Evolutionary conservation across 2,113 vertebrate genomes (phyloP).

Genomic region (Regulus satrapa): DNA sequence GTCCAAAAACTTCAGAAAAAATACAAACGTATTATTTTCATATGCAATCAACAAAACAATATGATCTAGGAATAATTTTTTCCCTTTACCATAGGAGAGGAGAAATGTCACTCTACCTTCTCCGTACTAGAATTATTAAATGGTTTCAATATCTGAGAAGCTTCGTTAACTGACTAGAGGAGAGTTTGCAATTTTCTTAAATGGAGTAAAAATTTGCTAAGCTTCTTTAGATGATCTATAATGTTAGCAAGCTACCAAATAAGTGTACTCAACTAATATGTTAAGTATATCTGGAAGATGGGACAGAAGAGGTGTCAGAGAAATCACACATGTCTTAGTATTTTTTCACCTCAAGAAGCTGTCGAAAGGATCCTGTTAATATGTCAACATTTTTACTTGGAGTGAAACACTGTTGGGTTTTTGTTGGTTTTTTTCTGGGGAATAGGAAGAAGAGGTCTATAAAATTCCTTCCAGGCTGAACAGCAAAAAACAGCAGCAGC

Average conservation of each 20-base stretch:
- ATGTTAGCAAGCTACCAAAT: neutral
- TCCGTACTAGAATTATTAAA: neutral
- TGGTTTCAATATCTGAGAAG: neutral
- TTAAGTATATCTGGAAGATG: neutral
- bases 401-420: neutral
- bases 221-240: neutral
- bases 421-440: neutral
- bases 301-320: neutral
- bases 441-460: neutral
- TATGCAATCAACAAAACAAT: neutral
- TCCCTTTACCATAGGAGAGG: neutral
- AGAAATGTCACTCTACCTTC: neutral
- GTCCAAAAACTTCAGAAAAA: neutral
- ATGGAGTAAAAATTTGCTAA: neutral
- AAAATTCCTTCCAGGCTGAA: neutral
- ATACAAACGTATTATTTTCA: neutral
- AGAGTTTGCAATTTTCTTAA: neutral
- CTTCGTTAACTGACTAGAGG: neutral
- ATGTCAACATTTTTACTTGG: neutral
- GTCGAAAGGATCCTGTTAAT: neutral
- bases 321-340: neutral
- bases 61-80: neutral
- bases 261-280: neutral
- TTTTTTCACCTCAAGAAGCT: neutral
- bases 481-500: conserved; percentile 5